Percentiles rank a stretch among this genome's conserved stretches.
These are phyloP conservation scores for Luidia sarsii DNA, from an alignment of 53 echinoderm and acorn worm genomes.

Conservation along the genomic window DNA sequence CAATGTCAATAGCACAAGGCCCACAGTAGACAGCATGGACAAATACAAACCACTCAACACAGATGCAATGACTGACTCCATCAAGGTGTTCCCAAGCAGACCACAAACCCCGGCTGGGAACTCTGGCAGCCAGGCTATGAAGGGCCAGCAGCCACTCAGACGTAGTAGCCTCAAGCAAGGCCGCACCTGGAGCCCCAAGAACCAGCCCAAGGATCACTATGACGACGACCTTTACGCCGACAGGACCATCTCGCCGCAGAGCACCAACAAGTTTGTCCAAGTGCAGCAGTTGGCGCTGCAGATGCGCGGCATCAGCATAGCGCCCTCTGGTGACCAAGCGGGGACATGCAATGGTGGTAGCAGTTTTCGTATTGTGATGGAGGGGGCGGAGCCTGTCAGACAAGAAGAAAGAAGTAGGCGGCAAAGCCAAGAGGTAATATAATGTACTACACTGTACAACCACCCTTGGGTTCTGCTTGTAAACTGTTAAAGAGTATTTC, in stretches of 20 bases:
- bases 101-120: constrained; percentile 16
- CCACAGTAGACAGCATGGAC: constrained; percentile 29
- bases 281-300: constrained; percentile 76
- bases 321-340: constrained; percentile 30
- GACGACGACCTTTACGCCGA: constrained; percentile 52
- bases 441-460: no score
- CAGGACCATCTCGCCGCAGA: constrained; percentile 45
- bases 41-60: constrained; percentile 37
- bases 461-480: no score
- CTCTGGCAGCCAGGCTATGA: constrained; percentile 33
- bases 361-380: constrained; percentile 18
- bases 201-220: neutral
- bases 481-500: no score
- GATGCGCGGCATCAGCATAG: constrained; percentile 46
- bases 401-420: neutral
- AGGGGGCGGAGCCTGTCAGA: constrained; percentile 21
- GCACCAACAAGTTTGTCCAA: constrained; percentile 63
- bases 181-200: constrained; percentile 12
- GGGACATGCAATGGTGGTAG: constrained; percentile 10
- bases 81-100: constrained; percentile 24
- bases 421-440: constrained; percentile 10
- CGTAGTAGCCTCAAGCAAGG: constrained; percentile 1
- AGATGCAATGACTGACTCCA: neutral
- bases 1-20: neutral
- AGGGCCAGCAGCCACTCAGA: constrained; percentile 20